Percentiles rank a stretch among this genome's conserved stretches.
These are phyloP conservation scores for Lampris incognitus DNA, from an alignment of 2,113 vertebrate genomes.

Conservation along the genomic window DNA sequence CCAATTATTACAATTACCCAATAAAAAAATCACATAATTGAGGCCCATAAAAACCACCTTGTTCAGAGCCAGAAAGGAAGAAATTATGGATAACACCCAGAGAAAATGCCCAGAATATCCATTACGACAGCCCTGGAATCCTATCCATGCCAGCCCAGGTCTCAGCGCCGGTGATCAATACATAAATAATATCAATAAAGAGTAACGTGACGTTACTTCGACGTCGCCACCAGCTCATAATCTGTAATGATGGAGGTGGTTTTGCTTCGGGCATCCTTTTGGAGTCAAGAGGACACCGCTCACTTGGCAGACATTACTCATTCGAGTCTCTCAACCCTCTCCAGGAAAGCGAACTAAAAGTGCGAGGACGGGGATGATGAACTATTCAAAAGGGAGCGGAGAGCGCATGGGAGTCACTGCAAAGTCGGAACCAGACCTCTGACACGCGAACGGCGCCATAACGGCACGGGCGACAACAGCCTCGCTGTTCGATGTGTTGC, in stretches of 20 bases:
- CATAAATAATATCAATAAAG: too few relatives aligned
- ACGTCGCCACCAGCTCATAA: too few relatives aligned
- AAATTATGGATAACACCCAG: constrained; percentile 25
- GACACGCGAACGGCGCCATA: not conserved
- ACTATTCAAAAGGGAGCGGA: not conserved
- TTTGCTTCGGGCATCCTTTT: not conserved
- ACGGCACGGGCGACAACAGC: not conserved
- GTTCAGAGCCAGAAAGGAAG: constrained; percentile 44
- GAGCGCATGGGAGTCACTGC: not conserved
- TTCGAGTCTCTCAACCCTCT: not conserved
- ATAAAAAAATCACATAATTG: constrained; percentile 10
- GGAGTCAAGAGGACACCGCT: constrained; percentile 3
- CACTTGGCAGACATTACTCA: not conserved
- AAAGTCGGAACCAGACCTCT: constrained; percentile 1
- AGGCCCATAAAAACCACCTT: constrained; percentile 23
- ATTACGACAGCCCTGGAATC: constrained; percentile 46
- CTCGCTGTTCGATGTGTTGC: not conserved
- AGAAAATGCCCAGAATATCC: constrained; percentile 28
- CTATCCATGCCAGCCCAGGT: constrained; percentile 2
- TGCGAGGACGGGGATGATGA: constrained; percentile 8
- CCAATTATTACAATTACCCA: constrained; percentile 35
- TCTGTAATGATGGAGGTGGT: not conserved
- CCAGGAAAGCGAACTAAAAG: constrained; percentile 3
- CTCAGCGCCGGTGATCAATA: too few relatives aligned
- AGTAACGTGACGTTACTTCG: too few relatives aligned